Percentiles rank a stretch among this genome's conserved stretches.
These are phyloP conservation scores for Ennomos fuscantarius DNA, from an alignment of 2,888 invertebrate species.

Conservation along the genomic window DNA sequence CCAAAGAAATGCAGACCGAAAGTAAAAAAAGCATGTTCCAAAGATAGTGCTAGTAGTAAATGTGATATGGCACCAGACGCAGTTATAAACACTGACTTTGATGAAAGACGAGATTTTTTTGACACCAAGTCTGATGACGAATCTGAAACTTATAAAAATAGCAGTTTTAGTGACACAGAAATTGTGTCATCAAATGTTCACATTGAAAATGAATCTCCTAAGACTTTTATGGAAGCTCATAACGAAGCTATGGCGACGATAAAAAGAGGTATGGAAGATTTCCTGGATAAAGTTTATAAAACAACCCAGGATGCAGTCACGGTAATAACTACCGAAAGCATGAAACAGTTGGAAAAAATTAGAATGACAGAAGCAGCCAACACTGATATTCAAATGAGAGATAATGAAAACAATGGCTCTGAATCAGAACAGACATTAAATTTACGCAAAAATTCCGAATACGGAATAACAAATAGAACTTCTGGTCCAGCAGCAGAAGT, in stretches of 20 bases:
- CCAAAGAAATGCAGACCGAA: slow-evolving; percentile 13
- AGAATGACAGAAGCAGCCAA: slow-evolving; percentile 37
- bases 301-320: slow-evolving; percentile 57
- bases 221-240: slow-evolving; percentile 41
- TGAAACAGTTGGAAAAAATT: slow-evolving; percentile 44
- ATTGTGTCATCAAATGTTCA: neutral
- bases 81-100: neutral
- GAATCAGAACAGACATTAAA: slow-evolving; percentile 32
- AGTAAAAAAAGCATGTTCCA: slow-evolving; percentile 14
- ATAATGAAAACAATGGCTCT: slow-evolving; percentile 29
- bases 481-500: slow-evolving; percentile 5
- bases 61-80: neutral
- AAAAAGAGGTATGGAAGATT: slow-evolving; percentile 55
- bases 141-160: neutral
- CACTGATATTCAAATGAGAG: slow-evolving; percentile 15
- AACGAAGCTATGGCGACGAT: slow-evolving; percentile 52
- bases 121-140: neutral
- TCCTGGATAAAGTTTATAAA: slow-evolving; percentile 52
- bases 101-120: neutral
- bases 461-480: too few relatives aligned
- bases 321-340: slow-evolving; percentile 50
- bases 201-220: neutral
- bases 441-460: slow-evolving; percentile 14
- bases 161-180: neutral
- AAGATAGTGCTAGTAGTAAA: slow-evolving; percentile 3